Base-by-base conservation (phyloP, 2,888 invertebrate species). In the Thymelicus lineola region DNA sequence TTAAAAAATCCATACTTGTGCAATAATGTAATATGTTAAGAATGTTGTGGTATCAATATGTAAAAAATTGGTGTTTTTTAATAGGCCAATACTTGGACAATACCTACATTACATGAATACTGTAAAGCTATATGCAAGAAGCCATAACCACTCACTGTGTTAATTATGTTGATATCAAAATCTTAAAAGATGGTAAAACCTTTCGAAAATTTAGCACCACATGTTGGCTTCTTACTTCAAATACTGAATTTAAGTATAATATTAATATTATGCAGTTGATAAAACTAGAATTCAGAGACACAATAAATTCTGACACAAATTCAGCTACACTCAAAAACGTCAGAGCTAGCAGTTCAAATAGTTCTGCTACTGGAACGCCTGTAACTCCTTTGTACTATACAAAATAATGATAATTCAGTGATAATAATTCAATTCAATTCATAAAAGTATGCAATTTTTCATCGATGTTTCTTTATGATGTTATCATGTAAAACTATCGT, bases 171-270 rank as follows among this genome's bases (percentile, higher is more conserved):
- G 82, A 80, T 89, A 89, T 89, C 82, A 88, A 90, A 90, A 90
- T 85, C 84, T 82, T 89, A 90, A 83, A 82, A 86, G 88, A 85
- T 90, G 88, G 86, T 90, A 91, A 91, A 93, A 85, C 89, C 85
- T 83, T 66, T 91, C 90, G 78, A 93, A 93, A 93, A 92, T 91
- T 90, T 93, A 93, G 93, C 93, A 93, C 93, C 93, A 93, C 87
- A 83, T 83, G 79, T 91, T 90, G 90, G 91, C 89, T 89, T 90
- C 89, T 87, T 85, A 90, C 89, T 87, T 87, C 80, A 76, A 86
- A 85, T 86, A 84, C 82, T 86, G 82, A 78, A 76, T 81, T 73
- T 70, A 74, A 75, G 17, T 38, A 53, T 58, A 55, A 59, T 50
- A n/a, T n/a, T n/a, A n/a, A n/a, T n/a, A n/a, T n/a, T n/a, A 55